Percentiles rank a stretch among this genome's conserved stretches.
phyloP scores from a whole-genome alignment of 2,113 vertebrate species.

The Pycnonotus jocosus region DNA sequence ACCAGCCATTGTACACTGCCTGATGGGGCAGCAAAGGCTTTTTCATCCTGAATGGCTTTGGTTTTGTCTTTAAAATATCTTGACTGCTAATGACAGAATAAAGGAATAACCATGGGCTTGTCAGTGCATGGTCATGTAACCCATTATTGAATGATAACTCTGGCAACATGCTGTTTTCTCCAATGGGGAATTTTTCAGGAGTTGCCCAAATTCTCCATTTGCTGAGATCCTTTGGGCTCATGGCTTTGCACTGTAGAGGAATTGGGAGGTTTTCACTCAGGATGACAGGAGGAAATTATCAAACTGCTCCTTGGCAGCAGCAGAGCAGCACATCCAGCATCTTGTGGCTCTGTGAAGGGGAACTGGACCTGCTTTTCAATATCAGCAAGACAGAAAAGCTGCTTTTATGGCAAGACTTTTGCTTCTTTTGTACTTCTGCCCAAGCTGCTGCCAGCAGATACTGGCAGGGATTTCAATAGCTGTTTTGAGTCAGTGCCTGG shows the following conservation, averaged over 20 bases:
- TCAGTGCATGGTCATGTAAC: fast-evolving
- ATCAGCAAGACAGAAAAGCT: neutral
- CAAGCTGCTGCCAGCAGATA: constrained; percentile 1
- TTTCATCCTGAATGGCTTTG: neutral
- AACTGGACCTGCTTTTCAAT: neutral
- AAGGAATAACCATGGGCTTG: neutral
- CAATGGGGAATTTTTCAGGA: neutral
- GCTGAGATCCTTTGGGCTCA: neutral
- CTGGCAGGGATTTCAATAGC: constrained; percentile 15
- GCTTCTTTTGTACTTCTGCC: neutral
- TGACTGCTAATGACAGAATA: neutral
- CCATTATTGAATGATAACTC: neutral
- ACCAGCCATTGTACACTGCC: neutral
- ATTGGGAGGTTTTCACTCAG: neutral
- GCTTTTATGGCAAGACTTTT: neutral
- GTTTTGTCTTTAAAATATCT: neutral
- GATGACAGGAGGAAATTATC: neutral
- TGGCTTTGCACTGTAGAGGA: neutral
- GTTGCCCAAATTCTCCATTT: neutral
- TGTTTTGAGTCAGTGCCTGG: neutral
- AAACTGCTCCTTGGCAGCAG: neutral
- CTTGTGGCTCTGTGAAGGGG: neutral
- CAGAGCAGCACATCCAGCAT: neutral
- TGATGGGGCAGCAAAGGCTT: neutral
- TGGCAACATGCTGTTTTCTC: neutral